Percentiles rank a stretch among this genome's conserved stretches.
Conservation (phyloP, 35 echinoderm and acorn worm species). For the Heliocidaris tuberculata region DNA sequence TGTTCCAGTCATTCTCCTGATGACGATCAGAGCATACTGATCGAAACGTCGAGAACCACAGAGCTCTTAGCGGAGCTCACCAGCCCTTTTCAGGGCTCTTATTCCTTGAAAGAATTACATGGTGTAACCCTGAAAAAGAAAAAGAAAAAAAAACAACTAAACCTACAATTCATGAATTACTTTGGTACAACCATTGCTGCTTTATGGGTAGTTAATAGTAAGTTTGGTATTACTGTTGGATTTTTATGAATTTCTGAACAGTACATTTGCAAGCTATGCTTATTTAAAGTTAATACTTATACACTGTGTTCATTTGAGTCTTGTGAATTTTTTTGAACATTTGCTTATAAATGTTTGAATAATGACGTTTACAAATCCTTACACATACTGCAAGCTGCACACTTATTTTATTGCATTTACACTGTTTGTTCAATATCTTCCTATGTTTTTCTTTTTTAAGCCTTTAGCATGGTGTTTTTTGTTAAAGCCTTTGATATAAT, state of each 20-base stretch:
- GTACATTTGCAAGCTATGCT: background rate
- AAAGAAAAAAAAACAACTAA: too few relatives aligned
- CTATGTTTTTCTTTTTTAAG: background rate
- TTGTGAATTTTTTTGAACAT: background rate
- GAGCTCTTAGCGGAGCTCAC: too few relatives aligned
- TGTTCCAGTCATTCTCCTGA: too few relatives aligned
- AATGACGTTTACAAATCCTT: background rate
- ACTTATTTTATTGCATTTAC: background rate
- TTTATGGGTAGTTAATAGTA: background rate
- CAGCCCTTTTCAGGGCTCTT: too few relatives aligned
- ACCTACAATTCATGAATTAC: too few relatives aligned
- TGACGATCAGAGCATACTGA: too few relatives aligned
- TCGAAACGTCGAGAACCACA: too few relatives aligned
- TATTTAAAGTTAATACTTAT: background rate
- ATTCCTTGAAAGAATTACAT: too few relatives aligned
- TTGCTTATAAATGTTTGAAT: background rate
- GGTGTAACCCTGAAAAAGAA: too few relatives aligned
- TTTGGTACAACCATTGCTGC: background rate
- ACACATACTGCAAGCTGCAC: slow-evolving; percentile 1
- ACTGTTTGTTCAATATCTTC: background rate
- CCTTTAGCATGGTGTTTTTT: background rate
- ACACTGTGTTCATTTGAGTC: background rate
- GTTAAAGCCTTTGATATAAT: background rate
- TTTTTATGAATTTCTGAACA: background rate
- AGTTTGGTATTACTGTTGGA: background rate